Evolutionary conservation across 1,140 invertebrate genomes (phyloP), one percentile per base, ranked within the genome.

Genomic region (Drosophila burlai): DNA sequence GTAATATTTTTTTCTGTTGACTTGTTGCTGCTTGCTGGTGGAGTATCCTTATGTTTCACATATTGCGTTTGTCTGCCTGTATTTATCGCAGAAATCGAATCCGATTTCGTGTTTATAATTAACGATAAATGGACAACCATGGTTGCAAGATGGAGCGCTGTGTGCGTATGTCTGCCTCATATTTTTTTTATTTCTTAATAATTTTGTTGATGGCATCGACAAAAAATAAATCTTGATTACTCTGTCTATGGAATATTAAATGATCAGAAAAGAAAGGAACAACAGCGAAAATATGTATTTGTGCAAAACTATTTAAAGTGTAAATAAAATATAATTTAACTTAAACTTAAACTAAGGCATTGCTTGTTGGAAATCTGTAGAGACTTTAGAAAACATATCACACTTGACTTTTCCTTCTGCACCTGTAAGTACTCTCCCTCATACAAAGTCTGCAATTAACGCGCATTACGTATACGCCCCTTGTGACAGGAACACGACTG

Each of bases 101-200:
- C 60, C 46, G 63, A 71, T 80, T 80, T 57, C 60, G 67, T 71
- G 59, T 71, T 71, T 75, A 68, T 71, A 87, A 87, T 89, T 81
- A 83, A 80, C 38, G 49, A 78, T 49, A 89, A 83, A 89, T 81
- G 68, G 36, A 40, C 61, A 76, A 34, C 49, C 67, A 21, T 21
- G 21, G 21, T 21, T 21, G 21, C 21, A 57, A 29, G 61, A 38
- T 38, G 73, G 59, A 68, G 59, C 6, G 52, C 2, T 18, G 36
- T 40, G 21, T 40, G 52, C 64, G 58, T 15, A 15, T 45, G 26
- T 47, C 21, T 68, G 46, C 36, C 29, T 18, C 4, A 2, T 29
- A 24, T n/a, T 49, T n/a, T 43, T 13, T 15, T 9, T 11, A 11
- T 40, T 47, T 40, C 8, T 36, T 54, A 43, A 72, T 42, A 18